Evolutionary conservation across 2,113 vertebrate species (phyloP).

Genomic region (Axis porcinus): DNA sequence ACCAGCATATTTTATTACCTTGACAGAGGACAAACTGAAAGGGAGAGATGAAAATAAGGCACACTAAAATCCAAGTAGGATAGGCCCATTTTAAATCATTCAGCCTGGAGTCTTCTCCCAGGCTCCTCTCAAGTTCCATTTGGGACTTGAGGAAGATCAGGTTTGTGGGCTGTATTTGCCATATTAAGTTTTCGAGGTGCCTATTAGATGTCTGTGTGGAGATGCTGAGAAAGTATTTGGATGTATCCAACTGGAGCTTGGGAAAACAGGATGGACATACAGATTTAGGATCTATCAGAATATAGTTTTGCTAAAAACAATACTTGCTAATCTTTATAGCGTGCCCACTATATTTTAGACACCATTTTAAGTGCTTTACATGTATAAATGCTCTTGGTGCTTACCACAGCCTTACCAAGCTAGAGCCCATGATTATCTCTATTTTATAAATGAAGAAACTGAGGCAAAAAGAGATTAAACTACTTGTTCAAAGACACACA

Average conservation of each 20-base stretch:
- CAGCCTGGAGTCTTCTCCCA: not conserved
- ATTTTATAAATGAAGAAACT: conserved; percentile 35
- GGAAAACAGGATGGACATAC: not conserved
- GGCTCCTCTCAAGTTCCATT: not conserved
- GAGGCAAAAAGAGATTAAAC: conserved; percentile 5
- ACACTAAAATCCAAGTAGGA: not conserved
- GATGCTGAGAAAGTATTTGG: not conserved
- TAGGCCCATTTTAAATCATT: not conserved
- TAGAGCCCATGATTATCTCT: not conserved
- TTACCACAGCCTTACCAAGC: not conserved
- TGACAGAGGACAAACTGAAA: not conserved
- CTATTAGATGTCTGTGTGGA: not conserved
- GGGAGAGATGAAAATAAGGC: not conserved
- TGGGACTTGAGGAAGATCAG: not conserved
- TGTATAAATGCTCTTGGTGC: not conserved
- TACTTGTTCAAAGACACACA: not conserved
- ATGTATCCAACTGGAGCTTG: not conserved
- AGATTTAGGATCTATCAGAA: not conserved
- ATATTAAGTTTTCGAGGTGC: not conserved
- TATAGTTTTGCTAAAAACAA: not conserved
- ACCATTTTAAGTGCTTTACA: not conserved
- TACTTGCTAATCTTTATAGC: not conserved
- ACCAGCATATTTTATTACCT: conserved; percentile 1
- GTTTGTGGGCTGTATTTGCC: not conserved
- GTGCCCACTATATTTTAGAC: not conserved